Percentiles rank a stretch among this genome's conserved stretches.
These are phyloP conservation scores for Aromia moschata DNA, from an alignment of 2,888 invertebrate genomes.

Conservation along the genomic window DNA sequence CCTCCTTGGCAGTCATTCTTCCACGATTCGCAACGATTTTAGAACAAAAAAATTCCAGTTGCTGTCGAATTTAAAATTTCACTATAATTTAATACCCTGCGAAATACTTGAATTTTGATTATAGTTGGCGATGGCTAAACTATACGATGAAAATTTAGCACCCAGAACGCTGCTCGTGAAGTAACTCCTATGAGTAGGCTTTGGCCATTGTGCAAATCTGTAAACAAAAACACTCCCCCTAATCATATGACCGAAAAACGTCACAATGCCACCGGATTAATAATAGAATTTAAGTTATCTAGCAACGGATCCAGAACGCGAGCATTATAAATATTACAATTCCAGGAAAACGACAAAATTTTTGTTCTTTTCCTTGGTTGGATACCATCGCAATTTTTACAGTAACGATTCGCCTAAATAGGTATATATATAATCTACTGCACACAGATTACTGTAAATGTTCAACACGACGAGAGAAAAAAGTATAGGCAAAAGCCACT, in stretches of 20 bases:
- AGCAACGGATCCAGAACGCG: background rate
- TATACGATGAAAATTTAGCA: conserved; percentile 32
- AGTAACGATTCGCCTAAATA: too few relatives aligned
- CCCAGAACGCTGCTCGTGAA: conserved; percentile 26
- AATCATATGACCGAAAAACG: conserved; percentile 34
- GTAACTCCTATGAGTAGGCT: conserved; percentile 47
- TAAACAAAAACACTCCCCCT: conserved; percentile 46
- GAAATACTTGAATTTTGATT: conserved; percentile 21
- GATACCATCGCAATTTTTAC: background rate
- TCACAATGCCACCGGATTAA: conserved; percentile 4
- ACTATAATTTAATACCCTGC: too few relatives aligned
- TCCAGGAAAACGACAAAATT: conserved; percentile 2
- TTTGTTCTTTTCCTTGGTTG: background rate
- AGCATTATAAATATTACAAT: background rate
- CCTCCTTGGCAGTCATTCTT: conserved; percentile 61
- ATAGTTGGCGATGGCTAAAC: conserved; percentile 16
- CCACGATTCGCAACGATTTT: too few relatives aligned
- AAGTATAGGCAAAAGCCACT: background rate
- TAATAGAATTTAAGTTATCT: background rate
- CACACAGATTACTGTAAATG: too few relatives aligned
- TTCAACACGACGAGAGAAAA: background rate
- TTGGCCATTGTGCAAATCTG: conserved; percentile 52
- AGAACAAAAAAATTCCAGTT: too few relatives aligned
- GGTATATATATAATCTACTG: too few relatives aligned
- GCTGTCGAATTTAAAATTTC: too few relatives aligned